Evolutionary conservation across 2,888 invertebrate species (phyloP).

Genomic region (Dasypogon diadema): DNA sequence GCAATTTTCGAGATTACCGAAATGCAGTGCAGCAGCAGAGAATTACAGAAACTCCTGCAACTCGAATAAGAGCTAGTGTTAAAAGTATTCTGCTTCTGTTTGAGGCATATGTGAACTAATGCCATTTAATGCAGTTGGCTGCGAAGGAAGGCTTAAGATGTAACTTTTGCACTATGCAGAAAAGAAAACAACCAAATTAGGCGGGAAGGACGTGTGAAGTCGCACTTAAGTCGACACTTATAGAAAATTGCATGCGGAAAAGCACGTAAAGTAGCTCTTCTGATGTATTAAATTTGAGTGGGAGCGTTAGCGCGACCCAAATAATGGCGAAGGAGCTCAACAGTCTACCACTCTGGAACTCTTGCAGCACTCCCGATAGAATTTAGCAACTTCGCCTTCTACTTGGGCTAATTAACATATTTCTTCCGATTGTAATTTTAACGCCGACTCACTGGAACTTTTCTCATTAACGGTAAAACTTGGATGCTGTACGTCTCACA

Average conservation of each 20-base stretch:
- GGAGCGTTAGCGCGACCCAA: not conserved
- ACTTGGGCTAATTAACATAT: slow-evolving; percentile 43
- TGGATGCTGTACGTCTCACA: slow-evolving; percentile 32
- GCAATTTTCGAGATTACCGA: too few relatives aligned
- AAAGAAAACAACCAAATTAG: slow-evolving; percentile 28
- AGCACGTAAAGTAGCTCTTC: slow-evolving; percentile 2
- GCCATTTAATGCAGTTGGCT: too few relatives aligned
- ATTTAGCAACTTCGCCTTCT: slow-evolving; percentile 36
- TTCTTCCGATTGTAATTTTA: slow-evolving; percentile 47
- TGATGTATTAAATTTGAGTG: slow-evolving; percentile 6
- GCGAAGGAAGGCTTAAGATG: too few relatives aligned
- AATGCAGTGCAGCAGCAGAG: too few relatives aligned
- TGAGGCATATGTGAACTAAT: too few relatives aligned
- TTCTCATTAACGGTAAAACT: slow-evolving; percentile 39
- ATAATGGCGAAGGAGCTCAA: not conserved
- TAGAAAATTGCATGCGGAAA: slow-evolving; percentile 41
- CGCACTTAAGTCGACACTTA: slow-evolving; percentile 35
- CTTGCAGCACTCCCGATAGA: slow-evolving; percentile 39
- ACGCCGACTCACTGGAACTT: slow-evolving; percentile 25
- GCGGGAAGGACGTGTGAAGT: slow-evolving; percentile 37
- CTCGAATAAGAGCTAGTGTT: too few relatives aligned
- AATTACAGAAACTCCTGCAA: too few relatives aligned
- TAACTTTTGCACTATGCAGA: not conserved
- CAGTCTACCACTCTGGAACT: slow-evolving; percentile 28
- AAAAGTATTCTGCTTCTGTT: too few relatives aligned